These are phyloP conservation scores for Rhagonycha lutea DNA, from an alignment of 2,888 invertebrate species.

Conservation along the genomic window DNA sequence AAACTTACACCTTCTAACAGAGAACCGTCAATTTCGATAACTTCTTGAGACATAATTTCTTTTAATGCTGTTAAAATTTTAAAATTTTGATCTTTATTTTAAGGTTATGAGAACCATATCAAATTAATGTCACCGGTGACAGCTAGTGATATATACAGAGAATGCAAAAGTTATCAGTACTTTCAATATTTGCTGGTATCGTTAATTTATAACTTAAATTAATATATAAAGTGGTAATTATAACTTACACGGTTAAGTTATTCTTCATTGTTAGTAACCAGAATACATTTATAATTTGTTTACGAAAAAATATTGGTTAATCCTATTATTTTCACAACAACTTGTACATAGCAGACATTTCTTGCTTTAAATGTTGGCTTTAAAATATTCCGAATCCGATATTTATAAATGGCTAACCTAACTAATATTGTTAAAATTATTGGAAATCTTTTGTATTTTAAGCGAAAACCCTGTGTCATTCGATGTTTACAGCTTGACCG, in stretches of 20 bases:
- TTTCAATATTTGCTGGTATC: too few relatives aligned
- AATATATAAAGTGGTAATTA: too few relatives aligned
- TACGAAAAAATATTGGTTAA: too few relatives aligned
- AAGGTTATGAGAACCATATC: neutral
- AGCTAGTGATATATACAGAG: too few relatives aligned
- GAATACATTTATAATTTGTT: too few relatives aligned
- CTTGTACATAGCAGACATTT: neutral
- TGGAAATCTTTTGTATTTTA: neutral
- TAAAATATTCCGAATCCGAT: neutral
- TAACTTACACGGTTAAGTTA: too few relatives aligned
- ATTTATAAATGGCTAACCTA: neutral
- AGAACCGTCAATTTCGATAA: conserved; percentile 76
- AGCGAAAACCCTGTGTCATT: neutral
- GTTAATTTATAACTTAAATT: too few relatives aligned
- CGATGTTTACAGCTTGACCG: neutral
- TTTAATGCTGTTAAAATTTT: neutral
- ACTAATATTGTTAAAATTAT: neutral
- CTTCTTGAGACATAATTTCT: conserved; percentile 34
- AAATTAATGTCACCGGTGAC: neutral
- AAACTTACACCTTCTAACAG: conserved; percentile 75
- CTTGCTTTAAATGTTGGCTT: neutral
- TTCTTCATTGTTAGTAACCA: too few relatives aligned
- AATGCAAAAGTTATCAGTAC: too few relatives aligned
- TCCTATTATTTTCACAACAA: neutral
- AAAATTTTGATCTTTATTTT: neutral